Evolutionary conservation across 2,113 vertebrate species (phyloP), one percentile per base, ranked within the genome.

Genomic region (Hoplias malabaricus): DNA sequence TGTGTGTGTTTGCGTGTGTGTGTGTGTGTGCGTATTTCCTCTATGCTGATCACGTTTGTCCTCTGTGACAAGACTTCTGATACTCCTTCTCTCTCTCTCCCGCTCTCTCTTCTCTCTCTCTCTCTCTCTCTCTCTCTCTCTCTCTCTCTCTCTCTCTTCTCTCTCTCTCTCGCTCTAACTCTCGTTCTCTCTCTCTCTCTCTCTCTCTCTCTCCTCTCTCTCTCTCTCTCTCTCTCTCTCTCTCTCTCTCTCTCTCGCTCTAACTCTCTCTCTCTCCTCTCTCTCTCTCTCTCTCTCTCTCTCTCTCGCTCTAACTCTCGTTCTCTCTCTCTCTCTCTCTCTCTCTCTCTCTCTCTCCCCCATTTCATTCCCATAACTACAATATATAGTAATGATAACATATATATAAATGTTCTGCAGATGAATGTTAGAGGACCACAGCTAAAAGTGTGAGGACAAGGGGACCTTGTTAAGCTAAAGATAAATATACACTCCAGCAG

Each of bases 381-480:
- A n/a, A n/a, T n/a, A n/a, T n/a, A n/a, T n/a, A n/a, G n/a, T n/a
- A n/a, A n/a, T n/a, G n/a, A n/a, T n/a, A n/a, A n/a, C n/a, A n/a
- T n/a, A n/a, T n/a, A n/a, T n/a, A n/a, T n/a, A n/a, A n/a, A n/a
- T n/a, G n/a, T n/a, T n/a, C n/a, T n/a, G n/a, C n/a, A n/a, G n/a
- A n/a, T n/a, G n/a, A n/a, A n/a, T n/a, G 70, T 77, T 80, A 67
- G 69, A 66, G 85, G 83, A 77, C 43, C 68, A 77, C 57, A 75
- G 65, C 36, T 75, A 54, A 79, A 70, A 82, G 63, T 66, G 71
- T 80, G 66, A 85, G 82, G 82, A 79, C 82, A 54, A 14, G 3
- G 33, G 72, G 82, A 84, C 84, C 84, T 85, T 84, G 73, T 43
- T 36, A 36, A 27, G 46, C 69, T 54, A 12, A 5, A 29, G 61